Conservation (phyloP, 2,888 invertebrate species). For the Amphipyra berbera region DNA sequence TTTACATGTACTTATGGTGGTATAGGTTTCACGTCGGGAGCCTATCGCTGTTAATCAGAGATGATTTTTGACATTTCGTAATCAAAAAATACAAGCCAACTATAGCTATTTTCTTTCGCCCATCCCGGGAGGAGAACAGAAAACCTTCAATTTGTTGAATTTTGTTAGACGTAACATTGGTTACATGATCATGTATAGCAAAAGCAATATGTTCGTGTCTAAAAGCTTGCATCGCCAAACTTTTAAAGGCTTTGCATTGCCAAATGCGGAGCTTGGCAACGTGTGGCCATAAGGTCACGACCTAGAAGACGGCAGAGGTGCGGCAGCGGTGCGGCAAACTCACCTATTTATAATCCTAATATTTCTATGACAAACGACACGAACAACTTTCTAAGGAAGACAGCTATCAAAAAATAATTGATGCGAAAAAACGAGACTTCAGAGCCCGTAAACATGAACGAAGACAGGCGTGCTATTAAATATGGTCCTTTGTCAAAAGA, state of each 20-base stretch:
- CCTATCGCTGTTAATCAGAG: too few species aligned
- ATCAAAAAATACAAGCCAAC: too few species aligned
- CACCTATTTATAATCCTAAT: slow-evolving; percentile 42
- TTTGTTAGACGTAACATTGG: slow-evolving; percentile 20
- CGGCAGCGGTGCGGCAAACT: slow-evolving; percentile 56
- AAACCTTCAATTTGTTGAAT: not conserved
- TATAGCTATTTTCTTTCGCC: too few species aligned
- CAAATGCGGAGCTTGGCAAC: slow-evolving; percentile 56
- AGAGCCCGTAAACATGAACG: slow-evolving; percentile 28
- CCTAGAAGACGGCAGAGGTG: slow-evolving; percentile 57
- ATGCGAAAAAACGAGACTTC: slow-evolving; percentile 42
- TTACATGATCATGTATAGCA: slow-evolving; percentile 23
- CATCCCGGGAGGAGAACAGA: too few species aligned
- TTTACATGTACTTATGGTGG: too few species aligned
- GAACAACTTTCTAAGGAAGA: slow-evolving; percentile 41
- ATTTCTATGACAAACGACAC: slow-evolving; percentile 40
- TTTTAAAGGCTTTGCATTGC: slow-evolving; percentile 50
- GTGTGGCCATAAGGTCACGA: slow-evolving; percentile 55
- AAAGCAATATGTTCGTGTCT: slow-evolving; percentile 27
- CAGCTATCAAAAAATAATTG: slow-evolving; percentile 50
- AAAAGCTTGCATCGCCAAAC: slow-evolving; percentile 47
- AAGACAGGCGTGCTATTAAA: slow-evolving; percentile 48
- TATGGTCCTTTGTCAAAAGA: slow-evolving; percentile 51
- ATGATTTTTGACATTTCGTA: too few species aligned
- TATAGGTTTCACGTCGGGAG: too few species aligned